Evolutionary conservation across 92 coral and sea anemone species (phyloP).

Genomic region (Siderastrea radians): DNA sequence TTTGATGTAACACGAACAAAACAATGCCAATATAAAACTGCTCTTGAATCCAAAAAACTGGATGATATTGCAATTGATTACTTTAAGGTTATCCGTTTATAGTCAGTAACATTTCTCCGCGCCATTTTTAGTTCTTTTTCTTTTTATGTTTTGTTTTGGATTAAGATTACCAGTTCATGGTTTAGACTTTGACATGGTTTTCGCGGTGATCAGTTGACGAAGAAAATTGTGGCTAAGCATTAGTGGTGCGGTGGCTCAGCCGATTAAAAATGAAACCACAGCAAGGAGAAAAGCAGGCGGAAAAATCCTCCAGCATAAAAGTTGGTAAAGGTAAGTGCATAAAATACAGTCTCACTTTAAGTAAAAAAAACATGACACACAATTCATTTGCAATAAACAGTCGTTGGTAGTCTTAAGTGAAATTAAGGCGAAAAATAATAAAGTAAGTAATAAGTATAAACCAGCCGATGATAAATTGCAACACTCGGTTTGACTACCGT

Average conservation of each 20-base stretch:
- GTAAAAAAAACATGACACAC: not conserved
- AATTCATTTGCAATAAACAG: too few species aligned
- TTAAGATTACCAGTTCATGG: not conserved
- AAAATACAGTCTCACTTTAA: too few species aligned
- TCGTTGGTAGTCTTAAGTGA: not conserved
- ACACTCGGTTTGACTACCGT: too few species aligned
- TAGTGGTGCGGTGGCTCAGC: not conserved
- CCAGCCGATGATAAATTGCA: too few species aligned
- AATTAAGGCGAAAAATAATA: not conserved
- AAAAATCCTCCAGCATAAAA: conserved; percentile 21
- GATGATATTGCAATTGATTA: not conserved
- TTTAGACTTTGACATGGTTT: not conserved
- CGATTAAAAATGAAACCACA: conserved; percentile 29
- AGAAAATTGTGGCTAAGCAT: not conserved
- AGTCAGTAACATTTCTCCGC: not conserved
- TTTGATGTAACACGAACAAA: not conserved
- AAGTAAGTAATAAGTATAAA: not conserved
- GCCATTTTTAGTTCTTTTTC: too few species aligned
- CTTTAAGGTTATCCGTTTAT: too few species aligned
- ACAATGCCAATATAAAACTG: not conserved
- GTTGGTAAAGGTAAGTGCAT: conserved; percentile 28
- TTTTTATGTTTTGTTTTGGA: not conserved
- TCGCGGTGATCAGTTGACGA: not conserved
- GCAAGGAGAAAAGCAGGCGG: conserved; percentile 10
- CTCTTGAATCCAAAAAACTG: not conserved